Evolutionary conservation across 2,113 vertebrate species (phyloP).

Genomic region (Carollia perspicillata): DNA sequence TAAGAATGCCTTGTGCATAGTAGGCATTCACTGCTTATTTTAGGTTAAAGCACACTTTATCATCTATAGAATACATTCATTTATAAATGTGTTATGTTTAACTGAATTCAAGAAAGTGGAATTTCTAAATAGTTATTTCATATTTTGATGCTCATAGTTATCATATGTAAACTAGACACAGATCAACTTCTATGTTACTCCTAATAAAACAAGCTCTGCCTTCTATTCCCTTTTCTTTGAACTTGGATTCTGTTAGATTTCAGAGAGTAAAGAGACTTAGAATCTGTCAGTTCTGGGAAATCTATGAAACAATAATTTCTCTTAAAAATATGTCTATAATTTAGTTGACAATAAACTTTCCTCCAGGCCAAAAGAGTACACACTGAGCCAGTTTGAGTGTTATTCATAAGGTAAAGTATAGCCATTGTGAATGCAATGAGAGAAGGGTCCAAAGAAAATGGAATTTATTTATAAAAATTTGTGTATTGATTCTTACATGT

Average conservation of each 20-base stretch:
- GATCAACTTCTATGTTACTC: slow-evolving; percentile 29
- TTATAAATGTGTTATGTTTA: neutral
- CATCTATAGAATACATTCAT: neutral
- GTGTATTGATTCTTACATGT: too few species aligned
- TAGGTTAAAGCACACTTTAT: neutral
- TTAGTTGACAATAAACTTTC: slow-evolving; percentile 37
- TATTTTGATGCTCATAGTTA: slow-evolving; percentile 30
- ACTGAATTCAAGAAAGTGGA: slow-evolving; percentile 19
- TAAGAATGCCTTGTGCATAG: neutral
- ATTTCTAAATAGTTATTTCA: neutral
- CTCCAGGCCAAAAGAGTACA: neutral
- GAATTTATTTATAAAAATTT: too few species aligned
- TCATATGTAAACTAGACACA: neutral
- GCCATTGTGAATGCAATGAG: neutral
- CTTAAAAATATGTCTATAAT: slow-evolving; percentile 41
- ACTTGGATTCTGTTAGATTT: slow-evolving; percentile 47
- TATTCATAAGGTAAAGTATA: neutral
- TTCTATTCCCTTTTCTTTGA: slow-evolving; percentile 48
- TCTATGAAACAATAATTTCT: slow-evolving; percentile 10
- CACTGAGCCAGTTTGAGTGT: neutral
- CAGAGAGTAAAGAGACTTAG: slow-evolving; percentile 28
- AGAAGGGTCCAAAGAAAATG: too few species aligned
- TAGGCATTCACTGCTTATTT: neutral
- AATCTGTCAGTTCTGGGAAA: neutral
- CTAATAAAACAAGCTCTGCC: neutral